Evolutionary conservation across 2,888 invertebrate species (phyloP).

Genomic region (Coenonympha glycerion): DNA sequence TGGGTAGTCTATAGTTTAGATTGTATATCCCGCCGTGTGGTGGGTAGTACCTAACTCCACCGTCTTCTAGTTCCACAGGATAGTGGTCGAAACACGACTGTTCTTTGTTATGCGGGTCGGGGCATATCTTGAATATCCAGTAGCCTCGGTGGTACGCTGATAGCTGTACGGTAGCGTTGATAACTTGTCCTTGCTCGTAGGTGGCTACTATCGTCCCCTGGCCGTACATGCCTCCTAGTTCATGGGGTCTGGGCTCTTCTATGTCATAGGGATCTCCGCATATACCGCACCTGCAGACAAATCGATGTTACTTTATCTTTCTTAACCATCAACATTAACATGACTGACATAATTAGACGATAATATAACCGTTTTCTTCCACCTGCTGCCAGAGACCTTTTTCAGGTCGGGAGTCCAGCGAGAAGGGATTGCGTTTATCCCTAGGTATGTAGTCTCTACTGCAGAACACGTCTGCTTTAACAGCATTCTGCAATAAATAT

Average conservation of each 20-base stretch:
- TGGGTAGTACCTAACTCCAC: constrained; percentile 80
- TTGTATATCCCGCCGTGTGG: constrained; percentile 81
- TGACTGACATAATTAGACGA: no score
- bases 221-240: constrained; percentile 87
- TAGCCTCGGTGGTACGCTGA: constrained; percentile 90
- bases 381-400: no score
- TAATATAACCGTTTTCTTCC: no score
- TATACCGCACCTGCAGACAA: constrained; percentile 83
- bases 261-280: constrained; percentile 89
- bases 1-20: constrained; percentile 77
- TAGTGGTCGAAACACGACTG: constrained; percentile 85
- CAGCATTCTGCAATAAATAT: no score
- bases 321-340: no score
- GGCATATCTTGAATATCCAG: constrained; percentile 88
- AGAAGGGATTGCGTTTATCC: no score
- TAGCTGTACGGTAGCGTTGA: constrained; percentile 82
- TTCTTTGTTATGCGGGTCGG: constrained; percentile 78
- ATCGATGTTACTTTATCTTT: no score
- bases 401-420: no score
- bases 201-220: constrained; percentile 83
- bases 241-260: constrained; percentile 81
- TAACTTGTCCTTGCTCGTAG: constrained; percentile 79
- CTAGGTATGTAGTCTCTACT: no score
- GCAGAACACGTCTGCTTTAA: no score
- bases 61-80: constrained; percentile 73